Percentiles rank a stretch among this genome's conserved stretches.
Conservation (phyloP, 2,888 invertebrate genomes). For the Amblyteles armatorius region DNA sequence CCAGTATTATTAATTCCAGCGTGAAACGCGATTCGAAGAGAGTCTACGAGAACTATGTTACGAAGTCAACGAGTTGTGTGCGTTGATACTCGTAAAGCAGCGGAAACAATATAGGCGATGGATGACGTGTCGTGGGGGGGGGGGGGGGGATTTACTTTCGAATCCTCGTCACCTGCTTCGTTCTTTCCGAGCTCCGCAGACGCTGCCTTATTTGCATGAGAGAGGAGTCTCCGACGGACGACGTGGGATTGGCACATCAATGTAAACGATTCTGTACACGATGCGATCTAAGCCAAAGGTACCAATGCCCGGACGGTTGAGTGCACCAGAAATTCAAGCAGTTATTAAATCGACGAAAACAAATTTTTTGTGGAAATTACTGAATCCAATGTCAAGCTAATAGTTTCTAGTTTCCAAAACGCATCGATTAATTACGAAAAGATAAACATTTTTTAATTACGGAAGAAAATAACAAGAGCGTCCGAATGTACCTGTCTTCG, state of each 20-base stretch:
- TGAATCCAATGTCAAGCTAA: too few species aligned
- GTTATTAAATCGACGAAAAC: too few species aligned
- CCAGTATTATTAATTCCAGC: not conserved
- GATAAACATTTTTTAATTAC: too few species aligned
- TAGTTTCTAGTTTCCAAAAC: too few species aligned
- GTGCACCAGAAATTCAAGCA: too few species aligned
- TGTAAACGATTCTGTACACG: slow-evolving; percentile 45
- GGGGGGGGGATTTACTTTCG: slow-evolving; percentile 61
- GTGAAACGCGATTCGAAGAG: not conserved
- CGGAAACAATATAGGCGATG: slow-evolving; percentile 52
- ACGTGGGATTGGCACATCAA: slow-evolving; percentile 66
- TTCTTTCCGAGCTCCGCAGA: slow-evolving; percentile 6
- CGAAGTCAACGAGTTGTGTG: not conserved
- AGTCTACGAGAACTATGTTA: not conserved
- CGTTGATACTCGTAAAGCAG: slow-evolving; percentile 2
- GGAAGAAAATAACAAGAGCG: too few species aligned
- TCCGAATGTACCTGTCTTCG: too few species aligned
- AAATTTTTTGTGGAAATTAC: too few species aligned
- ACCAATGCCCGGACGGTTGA: too few species aligned
- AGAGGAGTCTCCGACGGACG: slow-evolving; percentile 62
- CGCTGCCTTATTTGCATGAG: slow-evolving; percentile 64
- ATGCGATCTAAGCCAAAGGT: too few species aligned
- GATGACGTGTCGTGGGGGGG: slow-evolving; percentile 51
- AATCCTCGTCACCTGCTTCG: slow-evolving; percentile 55
- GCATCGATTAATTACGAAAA: too few species aligned